Conservation (phyloP, 2,113 vertebrate species). For the Dromas ardeola region DNA sequence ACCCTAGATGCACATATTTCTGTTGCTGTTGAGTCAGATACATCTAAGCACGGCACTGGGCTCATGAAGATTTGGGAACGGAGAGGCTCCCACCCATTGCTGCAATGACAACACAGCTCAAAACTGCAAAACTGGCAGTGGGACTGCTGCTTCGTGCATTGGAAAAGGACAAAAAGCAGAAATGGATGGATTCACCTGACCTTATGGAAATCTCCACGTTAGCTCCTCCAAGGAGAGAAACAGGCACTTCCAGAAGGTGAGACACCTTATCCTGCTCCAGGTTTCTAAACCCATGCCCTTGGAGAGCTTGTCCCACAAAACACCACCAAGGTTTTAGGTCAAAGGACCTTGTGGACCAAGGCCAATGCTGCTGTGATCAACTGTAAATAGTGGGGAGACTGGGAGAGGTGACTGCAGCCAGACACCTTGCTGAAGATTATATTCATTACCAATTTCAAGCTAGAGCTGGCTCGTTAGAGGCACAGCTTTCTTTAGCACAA, state of each 20-base stretch:
- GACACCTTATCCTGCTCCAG: background rate
- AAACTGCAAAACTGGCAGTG: background rate
- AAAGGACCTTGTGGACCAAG: background rate
- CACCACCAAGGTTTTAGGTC: background rate
- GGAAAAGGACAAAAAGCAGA: background rate
- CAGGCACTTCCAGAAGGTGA: background rate
- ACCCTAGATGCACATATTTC: accelerated
- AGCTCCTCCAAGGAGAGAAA: background rate
- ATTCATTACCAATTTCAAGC: background rate
- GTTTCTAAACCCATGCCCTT: background rate
- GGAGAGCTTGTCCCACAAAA: background rate
- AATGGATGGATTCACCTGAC: background rate
- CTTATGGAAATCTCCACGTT: background rate
- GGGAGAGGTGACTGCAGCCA: background rate
- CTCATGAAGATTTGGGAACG: accelerated
- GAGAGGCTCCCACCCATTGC: background rate
- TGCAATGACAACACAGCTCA: background rate
- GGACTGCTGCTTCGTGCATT: background rate
- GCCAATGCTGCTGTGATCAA: background rate
- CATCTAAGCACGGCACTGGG: accelerated
- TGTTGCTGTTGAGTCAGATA: background rate
- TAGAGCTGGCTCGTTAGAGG: background rate
- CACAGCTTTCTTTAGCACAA: background rate
- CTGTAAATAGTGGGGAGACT: too few species aligned
- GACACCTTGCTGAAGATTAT: background rate